phyloP scores from a whole-genome alignment of 37 sponge, comb jelly and placozoan species.

The Aplysina aerophoba region DNA sequence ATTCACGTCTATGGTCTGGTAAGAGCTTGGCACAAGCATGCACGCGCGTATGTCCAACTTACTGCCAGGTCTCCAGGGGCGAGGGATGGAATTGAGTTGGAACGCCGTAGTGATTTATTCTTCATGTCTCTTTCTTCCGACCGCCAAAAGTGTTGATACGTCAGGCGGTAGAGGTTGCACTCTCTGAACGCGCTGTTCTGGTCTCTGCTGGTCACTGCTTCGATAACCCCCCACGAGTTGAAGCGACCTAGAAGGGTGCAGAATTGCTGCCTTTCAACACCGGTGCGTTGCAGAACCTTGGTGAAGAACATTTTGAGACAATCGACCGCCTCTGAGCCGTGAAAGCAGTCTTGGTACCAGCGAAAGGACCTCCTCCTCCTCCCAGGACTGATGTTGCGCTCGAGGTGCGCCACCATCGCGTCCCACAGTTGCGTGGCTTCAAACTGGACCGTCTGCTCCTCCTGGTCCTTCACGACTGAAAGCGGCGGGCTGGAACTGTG shows the following conservation, averaged over 20 bases:
- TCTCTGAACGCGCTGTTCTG: slow-evolving; percentile 1
- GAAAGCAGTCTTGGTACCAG: slow-evolving; percentile 32
- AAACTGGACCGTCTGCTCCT: background rate
- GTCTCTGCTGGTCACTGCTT: background rate
- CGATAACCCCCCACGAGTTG: slow-evolving; percentile 8
- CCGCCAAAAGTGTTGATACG: slow-evolving; percentile 24
- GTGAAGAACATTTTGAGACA: slow-evolving; percentile 2
- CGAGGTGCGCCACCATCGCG: slow-evolving; percentile 19
- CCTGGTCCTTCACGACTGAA: background rate
- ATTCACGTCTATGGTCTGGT: too few relatives aligned
- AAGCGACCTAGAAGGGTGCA: slow-evolving; percentile 4
- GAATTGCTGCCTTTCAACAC: slow-evolving; percentile 1
- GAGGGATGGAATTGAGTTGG: slow-evolving; percentile 9
- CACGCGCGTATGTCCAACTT: background rate
- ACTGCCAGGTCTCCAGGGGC: background rate
- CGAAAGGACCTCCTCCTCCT: slow-evolving; percentile 19
- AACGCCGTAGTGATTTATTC: background rate
- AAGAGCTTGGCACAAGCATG: too few relatives aligned
- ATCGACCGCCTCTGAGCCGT: slow-evolving; percentile 19
- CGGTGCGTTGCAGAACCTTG: background rate
- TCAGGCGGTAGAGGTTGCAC: slow-evolving; percentile 20
- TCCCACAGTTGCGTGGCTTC: slow-evolving; percentile 33
- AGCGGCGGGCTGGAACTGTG: background rate
- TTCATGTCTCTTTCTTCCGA: slow-evolving; percentile 5
- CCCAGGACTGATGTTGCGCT: slow-evolving; percentile 11